Base-by-base conservation (phyloP, 2,113 vertebrate species). In the Zosterops borbonicus region DNA sequence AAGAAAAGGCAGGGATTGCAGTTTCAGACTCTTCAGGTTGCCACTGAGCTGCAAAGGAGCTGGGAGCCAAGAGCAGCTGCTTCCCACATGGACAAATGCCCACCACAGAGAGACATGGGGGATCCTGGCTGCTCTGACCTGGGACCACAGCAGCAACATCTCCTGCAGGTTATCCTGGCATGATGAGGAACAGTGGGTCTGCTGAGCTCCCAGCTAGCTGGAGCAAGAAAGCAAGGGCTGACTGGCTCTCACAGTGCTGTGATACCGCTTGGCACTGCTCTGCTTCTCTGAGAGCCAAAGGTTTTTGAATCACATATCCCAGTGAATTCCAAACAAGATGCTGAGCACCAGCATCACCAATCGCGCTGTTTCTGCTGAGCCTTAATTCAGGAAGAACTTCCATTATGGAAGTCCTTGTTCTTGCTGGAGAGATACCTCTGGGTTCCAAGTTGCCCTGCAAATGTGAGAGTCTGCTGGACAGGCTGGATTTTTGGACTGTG, bases 231-330 rank as follows among this genome's bases (percentile, higher is more conserved):
- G 14, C 20, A 5, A 5, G 20, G 39, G 3, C 78, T 76, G 47
- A 35, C 63, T 88, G 90, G 13, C 53, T 80, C 14, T 69, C 63
- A 19, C 4, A 13, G 37, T 24, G 23, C 59, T 35, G 33, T 1
- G 2, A 24, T 58, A 62, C 24, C 0, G 14, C 23, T 42, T 59
- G 67, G 63, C 55, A 55, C 12, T 0, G 0, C 37, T 70, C 37
- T 74, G 23, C 18, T 73, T 65, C 0, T 2, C 46, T 74, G 59
- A 73, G 70, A 92, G 35, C 37, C 59, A 62, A 58, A 92, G 46
- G 31, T 16, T 83, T 80, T 83, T 69, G 37, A 67, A 65, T 69
- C 16, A 37, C 46, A 53, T 31, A 28, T 33, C 25, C 31, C n/a
- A 47, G 19, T 50, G 67, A 73, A 37, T 82, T 88, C n/a, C 70